Evolutionary conservation across 2,888 invertebrate species (phyloP).

Genomic region (Rhorus exstirpatorius): DNA sequence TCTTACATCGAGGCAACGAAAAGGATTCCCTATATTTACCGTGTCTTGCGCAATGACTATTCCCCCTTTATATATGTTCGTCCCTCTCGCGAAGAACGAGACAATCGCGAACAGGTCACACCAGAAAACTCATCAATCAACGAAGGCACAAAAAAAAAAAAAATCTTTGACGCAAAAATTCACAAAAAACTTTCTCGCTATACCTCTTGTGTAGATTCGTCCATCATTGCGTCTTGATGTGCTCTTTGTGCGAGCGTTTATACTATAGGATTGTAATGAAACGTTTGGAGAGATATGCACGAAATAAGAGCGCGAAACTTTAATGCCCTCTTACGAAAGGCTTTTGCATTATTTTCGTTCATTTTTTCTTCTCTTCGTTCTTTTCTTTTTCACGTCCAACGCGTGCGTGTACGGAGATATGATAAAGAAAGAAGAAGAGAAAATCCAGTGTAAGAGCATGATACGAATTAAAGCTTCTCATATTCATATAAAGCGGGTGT

Average conservation of each 20-base stretch:
- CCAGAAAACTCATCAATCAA: constrained; percentile 48
- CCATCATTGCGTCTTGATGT: constrained; percentile 46
- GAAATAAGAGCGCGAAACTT: constrained; percentile 29
- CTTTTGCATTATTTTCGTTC: constrained; percentile 25
- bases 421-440: constrained; percentile 33
- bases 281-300: neutral
- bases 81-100: neutral
- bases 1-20: neutral
- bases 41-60: neutral
- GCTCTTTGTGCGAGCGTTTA: neutral
- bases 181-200: constrained; percentile 16
- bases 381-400: constrained; percentile 2
- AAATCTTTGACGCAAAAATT: constrained; percentile 40
- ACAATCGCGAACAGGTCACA: constrained; percentile 1
- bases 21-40: constrained; percentile 1
- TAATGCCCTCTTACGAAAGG: constrained; percentile 47
- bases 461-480: constrained; percentile 12
- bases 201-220: constrained; percentile 40
- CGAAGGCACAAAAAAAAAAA: constrained; percentile 3
- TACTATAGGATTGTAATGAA: constrained; percentile 27
- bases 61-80: neutral
- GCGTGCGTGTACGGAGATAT: constrained; percentile 33
- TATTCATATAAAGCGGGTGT: constrained; percentile 29
- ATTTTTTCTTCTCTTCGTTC: neutral
- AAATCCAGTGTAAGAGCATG: constrained; percentile 13